Evolutionary conservation across 2,113 vertebrate species (phyloP).

Genomic region (Erythrolamprus reginae): DNA sequence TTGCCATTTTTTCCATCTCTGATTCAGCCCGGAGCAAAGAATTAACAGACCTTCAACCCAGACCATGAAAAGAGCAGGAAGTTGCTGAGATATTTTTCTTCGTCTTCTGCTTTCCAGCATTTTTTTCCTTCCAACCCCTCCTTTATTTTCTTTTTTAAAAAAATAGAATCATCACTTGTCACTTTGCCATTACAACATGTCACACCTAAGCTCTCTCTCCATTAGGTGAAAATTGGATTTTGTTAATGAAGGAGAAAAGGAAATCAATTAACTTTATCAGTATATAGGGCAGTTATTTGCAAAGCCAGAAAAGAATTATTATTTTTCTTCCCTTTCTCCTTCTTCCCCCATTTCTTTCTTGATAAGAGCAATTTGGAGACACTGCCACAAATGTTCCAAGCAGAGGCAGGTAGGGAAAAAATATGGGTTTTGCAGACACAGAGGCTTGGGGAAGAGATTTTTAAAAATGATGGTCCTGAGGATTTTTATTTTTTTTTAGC

Average conservation of each 20-base stretch:
- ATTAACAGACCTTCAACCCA: neutral
- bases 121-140: neutral
- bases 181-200: conserved; percentile 55
- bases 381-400: neutral
- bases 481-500: conserved; percentile 42
- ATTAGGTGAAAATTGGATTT: conserved; percentile 71
- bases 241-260: conserved; percentile 75
- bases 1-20: neutral
- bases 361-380: neutral
- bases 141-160: neutral
- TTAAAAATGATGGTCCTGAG: conserved; percentile 39
- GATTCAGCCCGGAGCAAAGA: neutral
- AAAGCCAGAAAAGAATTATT: conserved; percentile 36
- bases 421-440: too few species aligned
- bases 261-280: conserved; percentile 76
- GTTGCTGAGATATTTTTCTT: neutral
- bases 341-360: neutral
- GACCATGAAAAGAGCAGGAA: neutral
- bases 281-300: conserved; percentile 58
- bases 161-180: conserved; percentile 23
- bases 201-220: conserved; percentile 59
- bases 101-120: too few species aligned
- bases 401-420: neutral
- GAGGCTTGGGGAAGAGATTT: conserved; percentile 25
- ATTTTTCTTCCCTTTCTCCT: neutral